Base-by-base conservation (phyloP, 2,888 invertebrate species). In the Sphaerophoria rueppellii region DNA sequence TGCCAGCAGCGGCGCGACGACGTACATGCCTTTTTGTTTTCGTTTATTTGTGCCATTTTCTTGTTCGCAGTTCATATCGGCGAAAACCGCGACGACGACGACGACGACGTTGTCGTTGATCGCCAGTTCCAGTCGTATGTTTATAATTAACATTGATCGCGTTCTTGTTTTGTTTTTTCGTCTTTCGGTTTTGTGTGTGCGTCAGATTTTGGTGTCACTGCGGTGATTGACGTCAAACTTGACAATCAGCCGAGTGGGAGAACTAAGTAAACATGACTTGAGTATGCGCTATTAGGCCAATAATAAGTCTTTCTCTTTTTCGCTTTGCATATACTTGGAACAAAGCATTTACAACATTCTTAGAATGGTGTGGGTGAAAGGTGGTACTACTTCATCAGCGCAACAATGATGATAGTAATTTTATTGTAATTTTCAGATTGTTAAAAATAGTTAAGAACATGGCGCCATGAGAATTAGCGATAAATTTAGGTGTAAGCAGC, bases 221-320 rank as follows among this genome's bases (percentile, higher is more conserved):
- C 87, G 87, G 88, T 86, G 88, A 87, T 88, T 87, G 87, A 87
- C 88, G 88, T 86, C 87, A 86, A 88, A 87, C 87, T 88, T 88
- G 88, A 82, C 89, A 88, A 88, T 88, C 88, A 87, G 87, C n/a
- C 69, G 73, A 78, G 76, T 79, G 77, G 61, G 55, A 24, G 70
- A 76, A 69, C 75, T 76, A 61, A 80, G 71, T 72, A 72, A 85
- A 80, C 72, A 73, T 70, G 71, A 35, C 70, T 52, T 43, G 75
- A 37, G 37, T 67, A 43, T 3, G 43, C 43, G 7, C 4, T 43
- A 43, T 37, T 67, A 58, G 65, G 24, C 24, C 24, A 24, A 24
- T 24, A 24, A 24, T 24, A 24, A 24, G 24, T 24, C 24, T 24
- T 24, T 24, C 71, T 81, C 65, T 81, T 69, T 67, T 16, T 69